phyloP scores from a whole-genome alignment of 1,140 invertebrate genomes.

The Octopus bimaculoides region DNA sequence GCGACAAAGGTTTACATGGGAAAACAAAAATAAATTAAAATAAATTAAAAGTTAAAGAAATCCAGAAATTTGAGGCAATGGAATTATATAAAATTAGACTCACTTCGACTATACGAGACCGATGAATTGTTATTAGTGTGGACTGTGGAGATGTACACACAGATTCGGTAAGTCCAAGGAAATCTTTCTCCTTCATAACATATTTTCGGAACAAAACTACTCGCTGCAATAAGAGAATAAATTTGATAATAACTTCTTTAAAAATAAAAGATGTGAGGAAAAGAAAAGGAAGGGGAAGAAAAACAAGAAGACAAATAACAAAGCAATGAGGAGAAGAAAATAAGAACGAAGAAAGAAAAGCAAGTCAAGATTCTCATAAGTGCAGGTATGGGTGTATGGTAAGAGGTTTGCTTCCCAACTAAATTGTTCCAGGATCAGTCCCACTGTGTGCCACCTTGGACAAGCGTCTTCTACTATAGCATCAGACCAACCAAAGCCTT shows the following conservation, averaged over 20 bases:
- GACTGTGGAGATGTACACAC: constrained; percentile 77
- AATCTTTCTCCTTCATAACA: constrained; percentile 84
- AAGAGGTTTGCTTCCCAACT: no score
- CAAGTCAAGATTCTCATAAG: no score
- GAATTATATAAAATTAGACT: constrained; percentile 14
- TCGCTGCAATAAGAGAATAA: constrained; percentile 56
- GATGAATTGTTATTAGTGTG: constrained; percentile 86
- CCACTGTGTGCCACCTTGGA: no score
- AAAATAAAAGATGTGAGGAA: not conserved
- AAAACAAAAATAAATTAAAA: not conserved
- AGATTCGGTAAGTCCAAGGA: constrained; percentile 82
- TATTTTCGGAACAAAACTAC: constrained; percentile 91
- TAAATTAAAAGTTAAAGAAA: not conserved
- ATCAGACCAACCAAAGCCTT: no score
- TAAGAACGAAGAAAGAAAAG: no score
- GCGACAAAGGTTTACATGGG: no score
- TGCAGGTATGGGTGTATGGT: no score
- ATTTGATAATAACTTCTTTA: not conserved
- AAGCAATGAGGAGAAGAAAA: no score
- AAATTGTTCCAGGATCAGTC: no score
- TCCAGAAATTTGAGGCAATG: not conserved
- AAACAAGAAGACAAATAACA: no score
- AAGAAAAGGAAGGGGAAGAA: not conserved
- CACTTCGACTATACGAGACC: constrained; percentile 83
- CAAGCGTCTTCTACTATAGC: no score